phyloP scores from a whole-genome alignment of 2,888 invertebrate genomes.

The Nymphalis c-album region DNA sequence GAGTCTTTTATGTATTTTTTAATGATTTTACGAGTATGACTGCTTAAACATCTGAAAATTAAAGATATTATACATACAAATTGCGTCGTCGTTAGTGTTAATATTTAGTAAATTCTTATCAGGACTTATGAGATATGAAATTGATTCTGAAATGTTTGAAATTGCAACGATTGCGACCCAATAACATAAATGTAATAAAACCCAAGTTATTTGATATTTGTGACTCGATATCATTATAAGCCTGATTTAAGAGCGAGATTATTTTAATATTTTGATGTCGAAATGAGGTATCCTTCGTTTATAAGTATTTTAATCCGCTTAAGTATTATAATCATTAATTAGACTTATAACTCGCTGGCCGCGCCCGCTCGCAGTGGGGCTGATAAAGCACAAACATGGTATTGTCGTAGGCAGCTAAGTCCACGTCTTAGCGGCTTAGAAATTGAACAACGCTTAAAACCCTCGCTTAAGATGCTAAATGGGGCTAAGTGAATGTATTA shows the following conservation, averaged over 20 bases:
- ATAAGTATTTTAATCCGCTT: conserved; percentile 16
- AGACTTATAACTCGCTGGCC: conserved; percentile 3
- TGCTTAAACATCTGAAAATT: no score
- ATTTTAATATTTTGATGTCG: conserved; percentile 4
- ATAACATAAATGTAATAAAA: not conserved
- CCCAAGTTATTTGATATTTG: not conserved
- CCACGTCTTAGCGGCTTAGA: conserved; percentile 25
- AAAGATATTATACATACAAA: not conserved
- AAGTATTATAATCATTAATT: conserved; percentile 14
- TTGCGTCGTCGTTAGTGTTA: not conserved
- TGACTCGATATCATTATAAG: conserved; percentile 5
- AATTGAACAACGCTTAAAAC: conserved; percentile 22
- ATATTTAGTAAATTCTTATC: not conserved
- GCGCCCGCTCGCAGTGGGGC: conserved; percentile 17
- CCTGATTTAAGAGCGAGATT: conserved; percentile 3
- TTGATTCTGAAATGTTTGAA: not conserved
- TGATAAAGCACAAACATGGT: conserved; percentile 1
- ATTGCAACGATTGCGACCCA: not conserved
- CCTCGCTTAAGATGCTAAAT: conserved; percentile 30
- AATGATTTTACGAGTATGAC: no score
- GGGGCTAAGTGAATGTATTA: conserved; percentile 31
- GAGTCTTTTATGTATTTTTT: no score
- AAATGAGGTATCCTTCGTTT: conserved; percentile 1
- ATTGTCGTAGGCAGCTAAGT: conserved; percentile 12
- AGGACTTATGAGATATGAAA: not conserved